Evolutionary conservation across 2,888 invertebrate genomes (phyloP), one percentile per base, ranked within the genome.

Genomic region (Proisotoma minuta): DNA sequence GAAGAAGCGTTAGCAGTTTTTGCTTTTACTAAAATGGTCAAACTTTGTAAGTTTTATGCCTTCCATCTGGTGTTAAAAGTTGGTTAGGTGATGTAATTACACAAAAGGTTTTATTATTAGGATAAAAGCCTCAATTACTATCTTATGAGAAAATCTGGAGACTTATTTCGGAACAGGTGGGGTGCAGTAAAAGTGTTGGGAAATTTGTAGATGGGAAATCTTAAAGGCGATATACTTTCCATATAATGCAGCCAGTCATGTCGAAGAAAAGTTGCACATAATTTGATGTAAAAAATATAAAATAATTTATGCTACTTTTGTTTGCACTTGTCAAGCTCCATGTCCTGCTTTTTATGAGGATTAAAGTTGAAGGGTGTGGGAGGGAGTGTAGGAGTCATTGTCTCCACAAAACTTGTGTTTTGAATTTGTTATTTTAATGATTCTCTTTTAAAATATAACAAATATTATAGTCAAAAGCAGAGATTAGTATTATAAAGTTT

Each of bases 1-100:
- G 43, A 43, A 43, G 10, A 43, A 43, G 43, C 43, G 18, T 43
- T 43, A 43, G 15, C 20, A 43, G 43, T 43, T 43, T 43, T 43
- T 43, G 20, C 43, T 43, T 43, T 43, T 43, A 34, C 43, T 43
- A 5, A 18, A 18, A 43, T 43, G 43, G 43, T n/a, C 43, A 43
- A 43, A 43, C 18, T 43, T 43, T 43, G 43, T 43, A 15, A 20
- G 43, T 5, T 43, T 43, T 43, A 43, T 43, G 43, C 43, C 20
- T 43, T n/a, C 43, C 43, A 43, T 43, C 15, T 43, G 43, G 43
- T 43, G 43, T 43, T 15, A 43, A 43, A n/a, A n/a, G 5, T 5
- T n/a, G 20, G 5, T 43, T 43, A 20, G 43, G 43, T 43, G 5
- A 43, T 12, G 43, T 43, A 43, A 43, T 43, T 43, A n/a, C 43